Percentiles rank a stretch among this genome's conserved stretches.
Evolutionary conservation across 2,888 invertebrate genomes (phyloP).

Genomic region (Melieria crassipennis): DNA sequence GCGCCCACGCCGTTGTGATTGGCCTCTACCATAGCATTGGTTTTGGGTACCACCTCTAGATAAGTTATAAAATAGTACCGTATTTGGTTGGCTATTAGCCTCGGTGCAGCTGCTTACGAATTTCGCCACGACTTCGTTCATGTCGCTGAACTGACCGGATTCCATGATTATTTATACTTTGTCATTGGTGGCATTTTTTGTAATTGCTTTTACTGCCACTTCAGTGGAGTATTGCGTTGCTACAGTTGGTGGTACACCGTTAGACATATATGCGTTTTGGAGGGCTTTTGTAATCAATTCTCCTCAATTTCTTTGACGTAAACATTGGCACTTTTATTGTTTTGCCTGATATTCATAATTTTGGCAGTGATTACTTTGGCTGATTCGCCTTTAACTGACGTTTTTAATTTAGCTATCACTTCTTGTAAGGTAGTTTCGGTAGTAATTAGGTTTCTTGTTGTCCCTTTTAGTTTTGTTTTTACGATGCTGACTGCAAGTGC

Average conservation of each 20-base stretch:
- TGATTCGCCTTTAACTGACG: neutral
- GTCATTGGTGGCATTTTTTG: neutral
- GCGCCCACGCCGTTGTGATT: neutral
- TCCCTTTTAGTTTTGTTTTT: constrained; percentile 4
- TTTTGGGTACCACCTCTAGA: neutral
- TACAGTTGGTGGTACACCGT: constrained; percentile 6
- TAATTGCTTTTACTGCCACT: neutral
- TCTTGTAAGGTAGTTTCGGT: neutral
- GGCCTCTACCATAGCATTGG: neutral
- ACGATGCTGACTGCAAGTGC: too few relatives aligned
- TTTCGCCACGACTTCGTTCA: constrained; percentile 8
- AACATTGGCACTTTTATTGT: neutral
- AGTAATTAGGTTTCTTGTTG: neutral
- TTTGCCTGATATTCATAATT: neutral
- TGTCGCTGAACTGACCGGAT: neutral
- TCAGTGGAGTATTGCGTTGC: neutral
- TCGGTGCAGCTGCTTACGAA: constrained; percentile 11
- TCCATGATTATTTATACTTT: constrained; percentile 4
- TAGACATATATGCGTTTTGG: neutral
- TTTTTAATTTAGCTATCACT: neutral
- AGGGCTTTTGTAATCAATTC: neutral
- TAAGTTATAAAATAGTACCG: neutral
- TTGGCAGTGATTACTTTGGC: neutral
- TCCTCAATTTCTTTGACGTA: constrained; percentile 2
- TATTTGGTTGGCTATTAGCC: neutral